Evolutionary conservation across 1,140 invertebrate genomes (phyloP), one percentile per base, ranked within the genome.

Genomic region (Pseudobourletiella spinata): DNA sequence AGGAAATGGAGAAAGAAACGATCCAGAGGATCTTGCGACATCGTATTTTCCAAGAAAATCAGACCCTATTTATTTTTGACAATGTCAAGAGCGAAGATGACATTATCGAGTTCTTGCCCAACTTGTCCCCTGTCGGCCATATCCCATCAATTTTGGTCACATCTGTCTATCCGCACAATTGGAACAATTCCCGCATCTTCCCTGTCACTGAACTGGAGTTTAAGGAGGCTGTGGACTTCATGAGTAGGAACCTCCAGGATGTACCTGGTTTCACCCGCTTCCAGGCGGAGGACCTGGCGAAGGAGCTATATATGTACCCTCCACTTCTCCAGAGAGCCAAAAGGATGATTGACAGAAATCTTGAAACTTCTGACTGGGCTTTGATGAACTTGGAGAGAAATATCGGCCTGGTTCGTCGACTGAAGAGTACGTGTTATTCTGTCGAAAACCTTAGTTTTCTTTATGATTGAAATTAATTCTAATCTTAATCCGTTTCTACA

Each of bases 281-380:
- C 24, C 46, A 48, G 46, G 46, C 16, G 24, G 46, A 48, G 46
- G 46, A 48, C 22, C 22, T 48, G 46, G 46, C 46, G 22, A 48
- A 48, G 24, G 46, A 48, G 11, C 22, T 48, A 25, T 20, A 48
- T 20, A n/a, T 11, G 11, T 48, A 18, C 24, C 46, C 46, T 11
- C 46, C 46, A 11, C 22, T 48, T 11, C 6, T 48, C 6, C 46
- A 48, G 46, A 48, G 18, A 22, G 46, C 46, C 6, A 48, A 48
- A 25, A n/a, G 22, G 16, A 48, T 48, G 11, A 22, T 48, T 20
- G 6, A 8, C 11, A 6, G 22, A 15, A 8, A 48, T 48, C 8
- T 48, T 8, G 6, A 11, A 11, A 48, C 16, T 25, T 48, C 46
- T 6, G 46, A 48, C 16, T 15, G 46, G 22, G 46, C 46, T 48